Conservation (phyloP, 2,113 vertebrate genomes). For the Halcyon malimbica region DNA sequence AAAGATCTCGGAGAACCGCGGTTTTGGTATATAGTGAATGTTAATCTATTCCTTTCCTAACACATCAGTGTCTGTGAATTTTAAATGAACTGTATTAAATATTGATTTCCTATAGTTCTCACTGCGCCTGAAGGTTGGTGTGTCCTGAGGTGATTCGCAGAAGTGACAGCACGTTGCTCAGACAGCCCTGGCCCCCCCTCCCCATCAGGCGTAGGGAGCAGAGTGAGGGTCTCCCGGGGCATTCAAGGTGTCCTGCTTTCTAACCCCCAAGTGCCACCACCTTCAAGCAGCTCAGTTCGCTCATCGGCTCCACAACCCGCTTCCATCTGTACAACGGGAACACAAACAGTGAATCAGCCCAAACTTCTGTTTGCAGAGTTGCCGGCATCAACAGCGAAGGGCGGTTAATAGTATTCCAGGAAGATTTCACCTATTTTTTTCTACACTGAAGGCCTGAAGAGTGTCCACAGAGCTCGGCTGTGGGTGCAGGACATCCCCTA, state of each 20-base stretch:
- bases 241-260: neutral
- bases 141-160: neutral
- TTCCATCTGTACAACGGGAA: neutral
- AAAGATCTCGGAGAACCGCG: neutral
- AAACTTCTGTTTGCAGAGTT: neutral
- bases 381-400: neutral
- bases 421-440: neutral
- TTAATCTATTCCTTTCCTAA: neutral
- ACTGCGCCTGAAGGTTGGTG: neutral
- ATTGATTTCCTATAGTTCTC: constrained; percentile 16
- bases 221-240: neutral
- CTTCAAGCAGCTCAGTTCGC: neutral
- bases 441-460: neutral
- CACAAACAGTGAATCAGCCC: neutral
- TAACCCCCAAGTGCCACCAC: neutral
- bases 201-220: fast-evolving
- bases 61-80: neutral
- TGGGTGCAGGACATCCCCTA: neutral
- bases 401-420: neutral
- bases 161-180: neutral
- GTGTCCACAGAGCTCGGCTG: neutral
- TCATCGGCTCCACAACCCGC: neutral
- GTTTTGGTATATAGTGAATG: neutral
- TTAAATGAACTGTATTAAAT: constrained; percentile 13
- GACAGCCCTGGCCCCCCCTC: neutral